Base-by-base conservation (phyloP, 2,888 invertebrate species). In the Boloria euphrosyne region DNA sequence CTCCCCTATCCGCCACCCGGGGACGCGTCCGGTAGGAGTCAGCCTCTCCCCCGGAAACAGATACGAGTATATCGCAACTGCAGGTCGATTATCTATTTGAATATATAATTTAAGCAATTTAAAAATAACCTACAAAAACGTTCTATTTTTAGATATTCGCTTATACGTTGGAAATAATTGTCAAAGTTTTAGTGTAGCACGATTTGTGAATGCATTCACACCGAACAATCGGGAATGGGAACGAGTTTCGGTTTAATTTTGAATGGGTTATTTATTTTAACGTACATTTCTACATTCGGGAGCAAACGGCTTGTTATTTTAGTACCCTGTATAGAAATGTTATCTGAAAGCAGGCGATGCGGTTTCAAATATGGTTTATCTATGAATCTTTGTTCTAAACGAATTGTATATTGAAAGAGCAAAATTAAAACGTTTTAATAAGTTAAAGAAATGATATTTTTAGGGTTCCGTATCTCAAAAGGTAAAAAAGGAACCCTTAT, bases 131-230 rank as follows among this genome's bases (percentile, higher is more conserved):
- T 14, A 13, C 13, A 27, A 51, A 13, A 51, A 16, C 4, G 38
- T 16, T 16, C 17, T 3, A 44, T 22, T 57, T 57, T 22, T 22
- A 44, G 10, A 1, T 14, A 55, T 55, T 18, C 55, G 1, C 44
- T 44, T 54, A 18, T 54, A 54, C 43, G 14, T 17, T 57, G 22
- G 44, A 57, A 57, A 44, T 57, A 44, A 57, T 46, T 46, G 44
- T 44, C 44, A 57, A 46, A 57, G 66, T 68, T 67, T 68, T 64
- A 65, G 62, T 66, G 51, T 65, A 65, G 55, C 55, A 57, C 64
- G 52, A 66, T 67, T 68, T 71, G 59, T 60, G 66, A 66, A 66
- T 50, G 64, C 66, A 62, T 65, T 65, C 60, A 65, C 60, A 65
- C 62, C 53, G 64, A 51, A 64, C 64, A 64, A 67, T 67, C 60